phyloP scores from a whole-genome alignment of 2,797 vertebrate genomes.

The Phaenicophaeus curvirostris region DNA sequence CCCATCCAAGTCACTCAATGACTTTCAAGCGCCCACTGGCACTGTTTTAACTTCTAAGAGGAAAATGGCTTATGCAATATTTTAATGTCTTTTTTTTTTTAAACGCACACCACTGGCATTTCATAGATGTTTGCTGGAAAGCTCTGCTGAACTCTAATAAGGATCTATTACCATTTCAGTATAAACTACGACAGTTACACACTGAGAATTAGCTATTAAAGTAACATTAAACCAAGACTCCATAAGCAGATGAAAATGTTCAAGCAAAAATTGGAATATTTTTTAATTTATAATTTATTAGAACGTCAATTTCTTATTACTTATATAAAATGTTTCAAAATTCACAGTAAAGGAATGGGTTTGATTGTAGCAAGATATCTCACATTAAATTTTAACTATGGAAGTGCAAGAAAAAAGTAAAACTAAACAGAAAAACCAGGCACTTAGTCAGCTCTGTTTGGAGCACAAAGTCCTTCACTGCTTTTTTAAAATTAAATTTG shows the following conservation, averaged over 20 bases:
- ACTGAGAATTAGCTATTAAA: background rate
- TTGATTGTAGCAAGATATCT: background rate
- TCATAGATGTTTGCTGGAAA: background rate
- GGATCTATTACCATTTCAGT: background rate
- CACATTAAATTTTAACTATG: background rate
- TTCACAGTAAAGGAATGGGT: conserved; percentile 11
- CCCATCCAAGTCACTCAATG: background rate
- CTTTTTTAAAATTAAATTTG: background rate
- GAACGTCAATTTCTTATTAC: background rate
- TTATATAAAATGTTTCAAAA: conserved; percentile 13
- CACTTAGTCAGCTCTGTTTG: background rate
- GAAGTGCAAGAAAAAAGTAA: background rate
- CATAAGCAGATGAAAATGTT: background rate
- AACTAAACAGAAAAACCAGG: background rate
- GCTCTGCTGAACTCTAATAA: background rate
- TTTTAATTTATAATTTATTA: conserved; percentile 53
- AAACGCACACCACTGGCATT: background rate
- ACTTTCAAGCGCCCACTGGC: background rate
- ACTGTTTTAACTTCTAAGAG: background rate
- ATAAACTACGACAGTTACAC: background rate
- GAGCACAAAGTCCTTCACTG: background rate
- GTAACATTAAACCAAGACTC: background rate
- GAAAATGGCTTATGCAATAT: background rate
- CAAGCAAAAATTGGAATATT: background rate
- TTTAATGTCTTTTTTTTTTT: background rate